phyloP scores from a whole-genome alignment of 2,797 vertebrate species.

The Phaenicophaeus curvirostris region DNA sequence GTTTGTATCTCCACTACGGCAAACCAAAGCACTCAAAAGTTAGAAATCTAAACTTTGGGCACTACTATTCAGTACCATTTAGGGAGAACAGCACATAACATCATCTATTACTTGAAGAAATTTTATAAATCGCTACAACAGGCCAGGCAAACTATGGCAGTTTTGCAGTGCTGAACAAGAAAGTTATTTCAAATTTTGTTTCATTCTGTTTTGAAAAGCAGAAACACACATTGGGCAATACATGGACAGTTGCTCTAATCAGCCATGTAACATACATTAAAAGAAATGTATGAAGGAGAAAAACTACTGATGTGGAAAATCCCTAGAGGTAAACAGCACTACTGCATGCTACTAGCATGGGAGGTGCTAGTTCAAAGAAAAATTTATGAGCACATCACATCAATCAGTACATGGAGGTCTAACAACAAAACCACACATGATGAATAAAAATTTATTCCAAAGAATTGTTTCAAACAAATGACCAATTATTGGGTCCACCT shows the following conservation, averaged over 20 bases:
- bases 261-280: not conserved
- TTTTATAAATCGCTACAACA: not conserved
- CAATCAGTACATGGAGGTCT: not conserved
- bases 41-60: not conserved
- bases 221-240: not conserved
- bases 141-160: not conserved
- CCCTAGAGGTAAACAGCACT: not conserved
- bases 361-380: not conserved
- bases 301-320: not conserved
- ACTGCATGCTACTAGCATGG: not conserved
- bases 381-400: not conserved
- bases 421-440: not conserved
- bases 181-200: not conserved
- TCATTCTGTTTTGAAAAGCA: not conserved
- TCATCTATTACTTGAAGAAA: not conserved
- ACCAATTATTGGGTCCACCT: not conserved
- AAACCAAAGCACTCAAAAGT: not conserved
- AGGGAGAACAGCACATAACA: not conserved
- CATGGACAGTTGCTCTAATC: not conserved
- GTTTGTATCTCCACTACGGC: not conserved
- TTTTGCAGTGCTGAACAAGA: not conserved
- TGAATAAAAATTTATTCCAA: not conserved
- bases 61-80: not conserved
- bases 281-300: not conserved
- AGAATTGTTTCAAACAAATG: not conserved